Conservation (phyloP, 2,888 invertebrate genomes). For the Chrysotoxum bicinctum region DNA sequence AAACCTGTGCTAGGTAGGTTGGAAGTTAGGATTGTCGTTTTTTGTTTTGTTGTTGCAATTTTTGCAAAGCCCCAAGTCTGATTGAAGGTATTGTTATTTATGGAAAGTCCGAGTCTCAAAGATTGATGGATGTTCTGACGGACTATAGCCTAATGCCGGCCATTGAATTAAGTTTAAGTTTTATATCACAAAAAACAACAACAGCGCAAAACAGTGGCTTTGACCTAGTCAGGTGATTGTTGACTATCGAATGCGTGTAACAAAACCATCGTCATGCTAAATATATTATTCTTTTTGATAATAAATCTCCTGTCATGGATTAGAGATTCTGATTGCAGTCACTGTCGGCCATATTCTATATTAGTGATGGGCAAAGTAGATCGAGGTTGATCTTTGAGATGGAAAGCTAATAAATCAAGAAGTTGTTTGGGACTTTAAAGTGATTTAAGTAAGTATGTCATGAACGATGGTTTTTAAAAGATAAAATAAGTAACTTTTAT, state of each 20-base stretch:
- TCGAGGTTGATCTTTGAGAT: constrained; percentile 35
- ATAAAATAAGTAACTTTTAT: neutral
- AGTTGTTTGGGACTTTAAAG: neutral
- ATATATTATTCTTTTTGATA: constrained; percentile 25
- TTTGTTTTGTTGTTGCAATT: neutral
- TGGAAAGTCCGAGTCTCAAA: neutral
- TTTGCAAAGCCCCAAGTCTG: constrained; percentile 1
- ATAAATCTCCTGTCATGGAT: constrained; percentile 58
- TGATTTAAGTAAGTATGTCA: constrained; percentile 2
- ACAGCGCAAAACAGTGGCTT: constrained; percentile 31
- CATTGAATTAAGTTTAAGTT: constrained; percentile 42
- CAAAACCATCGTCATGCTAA: constrained; percentile 7
- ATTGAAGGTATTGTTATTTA: constrained; percentile 39
- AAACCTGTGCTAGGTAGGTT: neutral
- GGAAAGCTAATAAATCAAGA: constrained; percentile 36
- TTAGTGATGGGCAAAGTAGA: constrained; percentile 39
- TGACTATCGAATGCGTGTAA: constrained; percentile 3
- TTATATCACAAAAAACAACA: neutral
- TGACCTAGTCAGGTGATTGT: constrained; percentile 52
- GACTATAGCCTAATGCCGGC: neutral
- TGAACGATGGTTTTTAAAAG: neutral
- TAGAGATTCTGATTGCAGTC: constrained; percentile 36
- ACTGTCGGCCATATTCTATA: constrained; percentile 9
- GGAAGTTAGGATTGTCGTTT: neutral
- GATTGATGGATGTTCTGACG: constrained; percentile 65